phyloP scores from a whole-genome alignment of 2,888 invertebrate species.

The Lottia gigantea region DNA sequence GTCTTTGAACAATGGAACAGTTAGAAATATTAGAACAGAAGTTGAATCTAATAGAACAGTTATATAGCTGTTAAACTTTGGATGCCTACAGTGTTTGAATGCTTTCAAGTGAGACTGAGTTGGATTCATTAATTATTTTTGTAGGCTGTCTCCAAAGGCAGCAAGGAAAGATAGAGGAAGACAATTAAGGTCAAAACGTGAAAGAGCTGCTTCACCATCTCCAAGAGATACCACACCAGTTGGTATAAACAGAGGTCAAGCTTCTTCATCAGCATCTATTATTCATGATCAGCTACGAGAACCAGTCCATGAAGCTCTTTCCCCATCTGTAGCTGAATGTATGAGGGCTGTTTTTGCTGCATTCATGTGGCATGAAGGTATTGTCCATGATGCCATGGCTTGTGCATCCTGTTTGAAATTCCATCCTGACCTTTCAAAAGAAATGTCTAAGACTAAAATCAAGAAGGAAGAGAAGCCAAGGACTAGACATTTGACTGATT shows the following conservation, averaged over 20 bases:
- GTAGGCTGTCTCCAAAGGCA: conserved; percentile 66
- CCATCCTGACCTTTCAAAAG: conserved; percentile 67
- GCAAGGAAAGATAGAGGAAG: conserved; percentile 72
- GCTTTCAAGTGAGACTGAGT: background rate
- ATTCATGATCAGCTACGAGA: conserved; percentile 37
- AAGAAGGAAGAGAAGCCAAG: conserved; percentile 45
- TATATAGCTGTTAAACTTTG: background rate
- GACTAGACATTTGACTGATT: conserved; percentile 58
- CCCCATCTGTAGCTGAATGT: conserved; percentile 91
- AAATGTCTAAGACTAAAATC: conserved; percentile 52
- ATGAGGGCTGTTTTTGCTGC: conserved; percentile 95
- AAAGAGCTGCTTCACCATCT: conserved; percentile 67
- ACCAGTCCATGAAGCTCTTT: conserved; percentile 83
- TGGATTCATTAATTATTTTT: background rate
- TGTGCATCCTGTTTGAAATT: conserved; percentile 96
- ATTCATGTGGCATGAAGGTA: conserved; percentile 95
- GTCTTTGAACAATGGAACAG: too few species aligned
- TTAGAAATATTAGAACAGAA: too few species aligned
- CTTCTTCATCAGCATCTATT: conserved; percentile 53
- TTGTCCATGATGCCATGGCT: conserved; percentile 98
- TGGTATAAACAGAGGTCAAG: conserved; percentile 37
- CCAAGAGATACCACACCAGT: conserved; percentile 51
- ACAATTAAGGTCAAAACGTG: conserved; percentile 66
- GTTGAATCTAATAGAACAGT: too few species aligned
- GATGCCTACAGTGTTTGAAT: background rate